Base-by-base conservation (phyloP, 2,888 invertebrate genomes). In the Pristionchus maxplancki region DNA sequence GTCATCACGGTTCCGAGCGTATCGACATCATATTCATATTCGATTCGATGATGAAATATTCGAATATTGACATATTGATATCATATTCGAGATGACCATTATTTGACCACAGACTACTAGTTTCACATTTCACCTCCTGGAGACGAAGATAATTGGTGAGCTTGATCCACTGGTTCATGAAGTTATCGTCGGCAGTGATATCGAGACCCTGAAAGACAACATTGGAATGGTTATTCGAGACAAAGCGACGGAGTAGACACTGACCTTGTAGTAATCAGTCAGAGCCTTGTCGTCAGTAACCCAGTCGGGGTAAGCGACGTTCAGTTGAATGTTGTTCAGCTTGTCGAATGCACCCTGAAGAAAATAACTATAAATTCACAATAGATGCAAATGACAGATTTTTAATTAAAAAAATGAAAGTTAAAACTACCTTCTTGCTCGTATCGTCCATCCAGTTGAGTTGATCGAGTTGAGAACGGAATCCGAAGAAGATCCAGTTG, bases 401-500 rank as follows among this genome's bases (percentile, higher is more conserved):
- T 20, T 58, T 58, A 20, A 20, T 4, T 58, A 24, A 58, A 20
- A 9, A 11, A 28, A 64, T 1, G 34, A 67, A 11, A 28, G 24
- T 8, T n/a, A 1, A 62, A 62, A 62, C 28, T n/a, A 78, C 78
- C 78, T 44, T 11, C 28, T 78, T 78, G 44, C 78, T 78, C 44
- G 5, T 20, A 2, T 44, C 28, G 28, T 44, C 78, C 78, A 83
- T 50, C 94, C 94, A 94, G 37, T 89, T 87, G 71, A 94, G 90
- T 86, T 93, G 92, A 88, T 93, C 92, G 82, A 94, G 91, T 93
- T 93, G 93, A 44, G 91, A 91, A 37, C 93, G 91, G 90, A 93
- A 92, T 15, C 92, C 91, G 87, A 50, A 74, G 85, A 90, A 88
- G 40, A 83, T 53, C 82, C 82, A 83, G 20, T 83, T 53, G 15